A percentile compares a stretch with the other conserved stretches of the same genome.
Conservation (phyloP, 2,797 vertebrate species). For the Lerista edwardsae region DNA sequence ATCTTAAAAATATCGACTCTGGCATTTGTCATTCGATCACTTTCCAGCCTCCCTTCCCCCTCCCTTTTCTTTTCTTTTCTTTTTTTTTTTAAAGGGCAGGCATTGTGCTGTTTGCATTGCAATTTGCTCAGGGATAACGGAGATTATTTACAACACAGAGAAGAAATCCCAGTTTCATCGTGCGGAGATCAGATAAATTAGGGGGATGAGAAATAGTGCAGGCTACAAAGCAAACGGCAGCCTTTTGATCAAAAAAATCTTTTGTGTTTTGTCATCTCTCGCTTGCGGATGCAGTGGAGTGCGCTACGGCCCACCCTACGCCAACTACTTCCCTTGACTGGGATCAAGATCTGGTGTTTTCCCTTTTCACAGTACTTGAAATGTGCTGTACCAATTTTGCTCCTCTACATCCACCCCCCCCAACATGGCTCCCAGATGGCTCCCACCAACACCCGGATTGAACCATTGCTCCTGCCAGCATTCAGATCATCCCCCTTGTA, state of each 20-base stretch:
- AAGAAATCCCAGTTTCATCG: neutral
- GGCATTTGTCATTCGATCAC: neutral
- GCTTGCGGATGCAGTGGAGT: neutral
- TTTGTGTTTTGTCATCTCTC: neutral
- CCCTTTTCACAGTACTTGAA: no score
- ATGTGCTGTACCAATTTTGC: no score
- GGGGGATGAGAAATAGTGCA: neutral
- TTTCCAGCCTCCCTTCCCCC: neutral
- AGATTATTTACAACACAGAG: neutral
- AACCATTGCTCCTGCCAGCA: no score
- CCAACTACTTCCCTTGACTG: neutral
- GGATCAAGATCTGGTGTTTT: no score
- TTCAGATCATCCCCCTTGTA: no score
- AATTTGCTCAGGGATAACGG: neutral
- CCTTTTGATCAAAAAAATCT: neutral
- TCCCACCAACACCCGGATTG: no score
- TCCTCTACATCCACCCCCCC: no score
- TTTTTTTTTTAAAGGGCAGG: neutral
- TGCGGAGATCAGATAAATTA: neutral
- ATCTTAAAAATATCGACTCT: constrained; percentile 28
- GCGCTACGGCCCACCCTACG: neutral
- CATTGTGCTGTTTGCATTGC: neutral
- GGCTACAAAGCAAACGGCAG: neutral
- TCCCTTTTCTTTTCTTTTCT: no score
- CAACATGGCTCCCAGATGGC: no score